Evolutionary conservation across 2,113 vertebrate species (phyloP).

Genomic region (Sinosuthora webbiana): DNA sequence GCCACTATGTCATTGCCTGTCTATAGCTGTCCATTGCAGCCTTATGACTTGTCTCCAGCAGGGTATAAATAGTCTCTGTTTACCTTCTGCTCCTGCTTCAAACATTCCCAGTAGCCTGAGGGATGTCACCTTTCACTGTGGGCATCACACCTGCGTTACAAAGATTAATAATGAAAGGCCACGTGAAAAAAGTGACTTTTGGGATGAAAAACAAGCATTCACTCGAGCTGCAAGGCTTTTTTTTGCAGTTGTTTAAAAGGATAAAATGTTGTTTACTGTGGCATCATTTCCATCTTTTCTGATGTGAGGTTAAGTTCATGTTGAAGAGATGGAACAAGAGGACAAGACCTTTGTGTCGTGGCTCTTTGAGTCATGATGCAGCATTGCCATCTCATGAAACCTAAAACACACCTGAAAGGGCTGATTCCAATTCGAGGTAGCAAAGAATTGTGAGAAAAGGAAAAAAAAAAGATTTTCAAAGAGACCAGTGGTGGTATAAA

Average conservation of each 20-base stretch:
- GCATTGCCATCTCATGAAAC: neutral
- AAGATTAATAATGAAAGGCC: neutral
- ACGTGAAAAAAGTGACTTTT: neutral
- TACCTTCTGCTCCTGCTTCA: neutral
- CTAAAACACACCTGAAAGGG: neutral
- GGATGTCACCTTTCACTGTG: neutral
- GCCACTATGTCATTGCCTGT: constrained; percentile 29
- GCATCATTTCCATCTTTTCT: neutral
- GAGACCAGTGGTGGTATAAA: neutral
- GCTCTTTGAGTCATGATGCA: neutral
- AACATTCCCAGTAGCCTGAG: neutral
- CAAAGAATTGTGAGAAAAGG: neutral
- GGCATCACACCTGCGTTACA: neutral
- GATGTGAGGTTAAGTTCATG: neutral
- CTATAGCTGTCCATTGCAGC: neutral
- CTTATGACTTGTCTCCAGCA: neutral
- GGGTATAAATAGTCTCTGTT: neutral
- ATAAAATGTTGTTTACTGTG: neutral
- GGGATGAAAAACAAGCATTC: neutral
- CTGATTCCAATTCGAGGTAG: neutral
- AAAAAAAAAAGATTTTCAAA: neutral
- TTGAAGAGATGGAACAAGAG: neutral
- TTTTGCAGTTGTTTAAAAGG: neutral
- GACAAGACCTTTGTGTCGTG: neutral
- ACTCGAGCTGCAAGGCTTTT: neutral